Evolutionary conservation across 2,888 invertebrate species (phyloP).

Genomic region (Ormyrus pomaceus): DNA sequence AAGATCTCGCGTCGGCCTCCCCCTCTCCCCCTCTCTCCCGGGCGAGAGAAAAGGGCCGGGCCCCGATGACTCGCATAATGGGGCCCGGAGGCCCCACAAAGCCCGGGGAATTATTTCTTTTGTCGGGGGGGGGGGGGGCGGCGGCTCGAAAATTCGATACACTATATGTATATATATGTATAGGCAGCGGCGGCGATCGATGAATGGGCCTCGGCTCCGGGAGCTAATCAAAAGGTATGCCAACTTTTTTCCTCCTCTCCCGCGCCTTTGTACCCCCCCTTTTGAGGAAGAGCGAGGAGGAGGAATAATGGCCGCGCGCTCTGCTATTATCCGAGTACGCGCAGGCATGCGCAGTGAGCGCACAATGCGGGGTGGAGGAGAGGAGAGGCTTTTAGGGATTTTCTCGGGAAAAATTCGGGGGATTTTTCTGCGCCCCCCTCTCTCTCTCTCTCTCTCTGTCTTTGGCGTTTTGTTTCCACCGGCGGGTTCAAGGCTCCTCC

Average conservation of each 20-base stretch:
- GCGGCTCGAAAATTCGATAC: no score
- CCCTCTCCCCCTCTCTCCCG: background rate
- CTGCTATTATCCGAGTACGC: no score
- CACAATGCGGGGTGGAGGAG: no score
- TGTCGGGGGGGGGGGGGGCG: background rate
- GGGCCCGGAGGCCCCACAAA: constrained; percentile 16
- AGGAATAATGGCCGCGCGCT: no score
- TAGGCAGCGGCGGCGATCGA: constrained; percentile 8
- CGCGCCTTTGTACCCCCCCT: background rate
- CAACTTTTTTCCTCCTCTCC: background rate
- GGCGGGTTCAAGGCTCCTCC: background rate
- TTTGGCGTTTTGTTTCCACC: background rate
- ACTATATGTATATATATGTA: no score
- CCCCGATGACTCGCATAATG: constrained; percentile 40
- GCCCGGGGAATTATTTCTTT: constrained; percentile 25
- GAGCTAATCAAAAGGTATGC: constrained; percentile 21
- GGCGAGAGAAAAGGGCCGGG: constrained; percentile 47
- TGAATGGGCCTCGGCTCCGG: background rate
- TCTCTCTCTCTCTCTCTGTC: no score
- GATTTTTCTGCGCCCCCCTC: no score
- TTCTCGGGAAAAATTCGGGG: no score
- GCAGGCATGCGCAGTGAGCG: no score
- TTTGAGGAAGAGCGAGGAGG: no score
- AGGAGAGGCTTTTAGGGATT: no score
- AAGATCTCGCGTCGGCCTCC: constrained; percentile 25